Evolutionary conservation across 2,113 vertebrate genomes (phyloP).

Genomic region (Clarias batrachus): DNA sequence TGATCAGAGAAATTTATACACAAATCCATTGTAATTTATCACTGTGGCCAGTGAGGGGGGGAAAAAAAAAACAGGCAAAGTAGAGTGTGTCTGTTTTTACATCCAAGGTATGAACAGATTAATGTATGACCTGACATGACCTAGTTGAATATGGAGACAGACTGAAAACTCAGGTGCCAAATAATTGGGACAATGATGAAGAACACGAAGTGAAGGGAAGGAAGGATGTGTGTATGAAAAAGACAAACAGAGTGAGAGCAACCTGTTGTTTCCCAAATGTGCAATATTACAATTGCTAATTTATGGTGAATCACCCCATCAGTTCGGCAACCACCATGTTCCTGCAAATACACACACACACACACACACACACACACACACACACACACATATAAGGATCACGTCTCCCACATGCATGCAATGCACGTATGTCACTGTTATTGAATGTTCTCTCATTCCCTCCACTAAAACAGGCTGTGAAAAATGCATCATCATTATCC

Average conservation of each 20-base stretch:
- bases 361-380: slow-evolving; percentile 41
- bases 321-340: slow-evolving; percentile 46
- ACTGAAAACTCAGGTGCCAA: slow-evolving; percentile 1
- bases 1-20: background rate
- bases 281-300: slow-evolving; percentile 54
- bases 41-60: background rate
- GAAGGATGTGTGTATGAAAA: background rate
- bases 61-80: background rate
- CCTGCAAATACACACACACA: slow-evolving; percentile 54
- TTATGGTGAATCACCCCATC: slow-evolving; percentile 44
- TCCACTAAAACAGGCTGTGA: slow-evolving; percentile 20
- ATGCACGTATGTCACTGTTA: slow-evolving; percentile 16
- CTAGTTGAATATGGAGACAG: slow-evolving; percentile 43
- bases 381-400: slow-evolving; percentile 44
- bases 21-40: slow-evolving; percentile 40
- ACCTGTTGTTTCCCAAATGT: slow-evolving; percentile 42
- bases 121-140: slow-evolving; percentile 41
- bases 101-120: slow-evolving; percentile 26
- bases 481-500: slow-evolving; percentile 34
- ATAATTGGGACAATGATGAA: background rate
- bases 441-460: slow-evolving; percentile 31
- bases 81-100: background rate
- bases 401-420: slow-evolving; percentile 10
- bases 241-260: slow-evolving; percentile 25
- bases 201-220: background rate